Evolutionary conservation across 2,797 vertebrate species (phyloP).

Genomic region (Lophius americanus): DNA sequence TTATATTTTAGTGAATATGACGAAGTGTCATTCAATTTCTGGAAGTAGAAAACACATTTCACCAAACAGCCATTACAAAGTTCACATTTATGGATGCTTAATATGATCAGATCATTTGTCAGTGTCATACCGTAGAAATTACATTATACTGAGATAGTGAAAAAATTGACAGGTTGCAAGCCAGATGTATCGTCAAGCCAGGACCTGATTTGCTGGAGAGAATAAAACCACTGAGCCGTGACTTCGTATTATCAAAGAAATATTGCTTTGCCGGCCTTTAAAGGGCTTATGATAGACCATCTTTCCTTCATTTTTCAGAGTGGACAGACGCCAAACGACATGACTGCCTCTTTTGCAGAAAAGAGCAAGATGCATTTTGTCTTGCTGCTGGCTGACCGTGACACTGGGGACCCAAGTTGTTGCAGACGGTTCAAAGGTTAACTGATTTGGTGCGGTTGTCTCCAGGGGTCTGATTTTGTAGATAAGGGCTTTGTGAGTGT

Average conservation of each 20-base stretch:
- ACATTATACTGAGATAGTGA: constrained; percentile 21
- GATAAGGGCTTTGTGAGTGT: constrained; percentile 65
- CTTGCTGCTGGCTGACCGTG: constrained; percentile 70
- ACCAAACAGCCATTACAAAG: constrained; percentile 10
- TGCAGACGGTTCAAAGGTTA: constrained; percentile 75
- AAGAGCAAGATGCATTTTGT: constrained; percentile 71
- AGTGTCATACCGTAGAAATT: constrained; percentile 38
- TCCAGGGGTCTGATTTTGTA: constrained; percentile 70
- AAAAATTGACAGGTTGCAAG: constrained; percentile 46
- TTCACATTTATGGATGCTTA: constrained; percentile 8
- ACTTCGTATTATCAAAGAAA: constrained; percentile 72
- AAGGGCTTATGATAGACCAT: constrained; percentile 52
- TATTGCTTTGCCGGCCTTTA: constrained; percentile 60
- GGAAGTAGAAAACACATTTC: constrained; percentile 21
- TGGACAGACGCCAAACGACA: constrained; percentile 63
- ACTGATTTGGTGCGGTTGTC: constrained; percentile 71
- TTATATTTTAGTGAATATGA: too few species aligned
- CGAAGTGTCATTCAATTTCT: not conserved
- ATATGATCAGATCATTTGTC: constrained; percentile 24
- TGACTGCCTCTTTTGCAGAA: constrained; percentile 50
- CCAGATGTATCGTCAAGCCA: constrained; percentile 60
- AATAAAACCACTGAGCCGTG: constrained; percentile 59
- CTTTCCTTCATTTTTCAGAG: constrained; percentile 56
- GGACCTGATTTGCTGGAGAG: constrained; percentile 48
- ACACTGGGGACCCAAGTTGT: constrained; percentile 68